phyloP scores from a whole-genome alignment of 2,113 vertebrate genomes.

The Centrocercus urophasianus region DNA sequence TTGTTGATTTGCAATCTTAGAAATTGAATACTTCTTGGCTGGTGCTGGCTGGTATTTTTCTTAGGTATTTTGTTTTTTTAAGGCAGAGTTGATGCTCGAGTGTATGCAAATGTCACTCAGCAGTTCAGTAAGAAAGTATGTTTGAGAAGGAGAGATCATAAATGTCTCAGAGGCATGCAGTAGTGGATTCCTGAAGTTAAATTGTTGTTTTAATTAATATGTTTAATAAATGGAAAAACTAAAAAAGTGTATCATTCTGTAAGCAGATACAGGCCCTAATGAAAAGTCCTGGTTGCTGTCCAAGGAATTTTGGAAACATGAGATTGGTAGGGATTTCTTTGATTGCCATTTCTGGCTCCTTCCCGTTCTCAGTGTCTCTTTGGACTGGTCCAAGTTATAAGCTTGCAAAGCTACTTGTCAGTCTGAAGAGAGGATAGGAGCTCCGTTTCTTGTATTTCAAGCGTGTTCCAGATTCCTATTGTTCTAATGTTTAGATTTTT shows the following conservation, averaged over 20 bases:
- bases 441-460: background rate
- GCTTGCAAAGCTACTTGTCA: background rate
- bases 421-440: background rate
- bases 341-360: background rate
- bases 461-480: background rate
- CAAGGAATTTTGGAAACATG: background rate
- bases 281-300: background rate
- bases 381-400: background rate
- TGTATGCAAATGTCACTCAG: constrained; percentile 5
- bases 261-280: background rate
- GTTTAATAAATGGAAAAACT: background rate
- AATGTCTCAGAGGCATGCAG: background rate
- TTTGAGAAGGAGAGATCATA: constrained; percentile 21
- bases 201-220: background rate
- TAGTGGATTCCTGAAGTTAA: background rate
- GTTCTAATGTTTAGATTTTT: background rate
- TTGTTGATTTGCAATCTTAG: background rate
- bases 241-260: background rate
- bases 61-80: background rate
- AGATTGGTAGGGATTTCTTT: background rate
- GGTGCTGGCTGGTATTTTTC: background rate
- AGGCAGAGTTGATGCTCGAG: background rate
- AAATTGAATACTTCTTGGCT: background rate
- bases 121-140: background rate
- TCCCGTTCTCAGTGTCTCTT: background rate